A percentile compares a stretch with the other conserved stretches of the same genome.
Evolutionary conservation across 2,113 vertebrate species (phyloP).

Genomic region (Spizaetus ornatus): DNA sequence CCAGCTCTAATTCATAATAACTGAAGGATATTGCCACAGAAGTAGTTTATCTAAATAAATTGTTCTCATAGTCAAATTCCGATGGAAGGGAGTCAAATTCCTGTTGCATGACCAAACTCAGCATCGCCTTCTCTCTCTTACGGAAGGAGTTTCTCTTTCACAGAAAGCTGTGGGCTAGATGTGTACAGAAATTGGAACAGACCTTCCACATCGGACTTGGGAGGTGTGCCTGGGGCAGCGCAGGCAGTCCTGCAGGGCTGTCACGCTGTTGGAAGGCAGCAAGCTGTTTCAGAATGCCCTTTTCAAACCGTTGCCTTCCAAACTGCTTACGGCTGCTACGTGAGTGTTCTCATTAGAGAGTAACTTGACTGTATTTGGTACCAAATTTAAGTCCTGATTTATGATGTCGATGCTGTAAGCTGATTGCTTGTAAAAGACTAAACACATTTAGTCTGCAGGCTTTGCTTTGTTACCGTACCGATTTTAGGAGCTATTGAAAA

Average conservation of each 20-base stretch:
- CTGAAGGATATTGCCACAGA: not conserved
- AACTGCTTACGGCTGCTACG: rapidly evolving
- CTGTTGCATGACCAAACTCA: not conserved
- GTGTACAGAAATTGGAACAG: not conserved
- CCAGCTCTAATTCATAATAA: not conserved
- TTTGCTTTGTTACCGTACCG: not conserved
- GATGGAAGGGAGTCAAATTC: not conserved
- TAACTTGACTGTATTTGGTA: not conserved
- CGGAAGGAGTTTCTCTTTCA: not conserved
- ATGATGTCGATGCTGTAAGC: not conserved
- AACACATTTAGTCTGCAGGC: not conserved
- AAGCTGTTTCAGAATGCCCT: not conserved
- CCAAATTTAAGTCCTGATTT: not conserved
- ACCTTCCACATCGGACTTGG: not conserved
- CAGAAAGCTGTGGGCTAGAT: not conserved
- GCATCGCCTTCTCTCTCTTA: not conserved
- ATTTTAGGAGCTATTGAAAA: not conserved
- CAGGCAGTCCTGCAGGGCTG: not conserved
- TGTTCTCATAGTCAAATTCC: not conserved
- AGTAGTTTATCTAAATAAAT: not conserved
- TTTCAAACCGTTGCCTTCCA: not conserved
- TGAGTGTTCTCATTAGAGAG: not conserved
- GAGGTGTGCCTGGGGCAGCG: rapidly evolving
- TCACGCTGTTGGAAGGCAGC: not conserved
- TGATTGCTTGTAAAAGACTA: not conserved